Percentiles rank a stretch among this genome's conserved stretches.
Evolutionary conservation across 2,113 vertebrate genomes (phyloP).

Genomic region (Amphiprion percula): DNA sequence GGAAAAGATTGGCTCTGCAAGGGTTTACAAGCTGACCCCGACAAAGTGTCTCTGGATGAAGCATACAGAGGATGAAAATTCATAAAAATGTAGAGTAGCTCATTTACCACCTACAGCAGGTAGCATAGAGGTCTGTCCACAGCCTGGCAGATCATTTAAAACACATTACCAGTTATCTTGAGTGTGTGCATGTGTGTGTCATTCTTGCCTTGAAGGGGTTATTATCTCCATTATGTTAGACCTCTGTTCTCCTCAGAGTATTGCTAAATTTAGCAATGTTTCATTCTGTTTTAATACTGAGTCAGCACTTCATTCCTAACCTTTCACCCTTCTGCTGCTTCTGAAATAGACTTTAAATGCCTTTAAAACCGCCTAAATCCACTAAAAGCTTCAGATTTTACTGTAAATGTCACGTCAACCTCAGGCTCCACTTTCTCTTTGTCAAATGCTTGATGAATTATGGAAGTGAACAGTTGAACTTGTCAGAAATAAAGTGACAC

Average conservation of each 20-base stretch:
- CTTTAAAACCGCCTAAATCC: slow-evolving; percentile 8
- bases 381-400: slow-evolving; percentile 2
- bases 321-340: background rate
- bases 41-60: background rate
- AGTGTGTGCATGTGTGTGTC: background rate
- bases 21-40: slow-evolving; percentile 43
- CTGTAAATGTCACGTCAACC: background rate
- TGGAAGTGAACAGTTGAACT: slow-evolving; percentile 8
- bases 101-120: slow-evolving; percentile 53
- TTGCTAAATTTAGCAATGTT: slow-evolving; percentile 33
- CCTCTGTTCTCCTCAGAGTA: background rate
- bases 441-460: slow-evolving; percentile 47
- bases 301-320: background rate
- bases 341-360: slow-evolving; percentile 30
- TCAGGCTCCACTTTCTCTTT: background rate
- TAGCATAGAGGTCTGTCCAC: slow-evolving; percentile 5
- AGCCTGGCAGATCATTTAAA: slow-evolving; percentile 31
- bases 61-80: slow-evolving; percentile 21
- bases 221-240: slow-evolving; percentile 41
- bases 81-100: slow-evolving; percentile 63
- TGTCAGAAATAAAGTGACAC: slow-evolving; percentile 37
- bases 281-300: slow-evolving; percentile 21
- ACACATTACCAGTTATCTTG: slow-evolving; percentile 15
- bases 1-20: slow-evolving; percentile 40
- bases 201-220: slow-evolving; percentile 26